phyloP scores from a whole-genome alignment of 2,113 vertebrate genomes.

The Periophthalmodon schlosseri region DNA sequence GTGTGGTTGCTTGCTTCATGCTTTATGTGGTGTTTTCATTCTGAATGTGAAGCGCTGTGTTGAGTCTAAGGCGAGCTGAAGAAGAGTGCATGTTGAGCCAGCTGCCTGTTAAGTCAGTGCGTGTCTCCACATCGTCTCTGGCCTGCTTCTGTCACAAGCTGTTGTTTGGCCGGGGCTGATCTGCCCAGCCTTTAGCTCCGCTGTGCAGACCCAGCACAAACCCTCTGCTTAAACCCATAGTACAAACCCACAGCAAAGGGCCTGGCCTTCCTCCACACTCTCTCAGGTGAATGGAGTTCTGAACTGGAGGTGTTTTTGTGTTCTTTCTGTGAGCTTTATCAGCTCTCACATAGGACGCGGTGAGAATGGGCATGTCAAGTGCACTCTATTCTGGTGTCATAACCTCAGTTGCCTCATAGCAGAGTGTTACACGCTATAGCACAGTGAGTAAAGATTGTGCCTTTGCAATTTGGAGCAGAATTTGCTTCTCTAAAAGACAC shows the following conservation, averaged over 20 bases:
- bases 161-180: slow-evolving; percentile 72
- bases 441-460: slow-evolving; percentile 60
- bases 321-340: slow-evolving; percentile 39
- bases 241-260: slow-evolving; percentile 20
- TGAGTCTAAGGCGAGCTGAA: slow-evolving; percentile 73
- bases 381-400: slow-evolving; percentile 19
- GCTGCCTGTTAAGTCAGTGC: slow-evolving; percentile 70
- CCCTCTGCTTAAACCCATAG: slow-evolving; percentile 28
- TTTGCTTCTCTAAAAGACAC: slow-evolving; percentile 71
- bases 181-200: slow-evolving; percentile 50
- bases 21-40: slow-evolving; percentile 32
- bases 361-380: slow-evolving; percentile 40
- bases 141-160: slow-evolving; percentile 77
- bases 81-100: slow-evolving; percentile 71
- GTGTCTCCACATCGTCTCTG: slow-evolving; percentile 70
- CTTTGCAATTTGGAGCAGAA: slow-evolving; percentile 71
- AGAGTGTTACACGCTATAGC: slow-evolving; percentile 48
- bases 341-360: slow-evolving; percentile 18
- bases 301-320: slow-evolving; percentile 32
- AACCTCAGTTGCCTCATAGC: slow-evolving; percentile 57
- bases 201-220: slow-evolving; percentile 58
- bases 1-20: slow-evolving; percentile 25
- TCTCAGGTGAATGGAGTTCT: slow-evolving; percentile 28
- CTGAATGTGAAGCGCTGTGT: slow-evolving; percentile 68
- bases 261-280: slow-evolving; percentile 45